Evolutionary conservation across 2,113 vertebrate species (phyloP).

Genomic region (Chlorocebus sabaeus): DNA sequence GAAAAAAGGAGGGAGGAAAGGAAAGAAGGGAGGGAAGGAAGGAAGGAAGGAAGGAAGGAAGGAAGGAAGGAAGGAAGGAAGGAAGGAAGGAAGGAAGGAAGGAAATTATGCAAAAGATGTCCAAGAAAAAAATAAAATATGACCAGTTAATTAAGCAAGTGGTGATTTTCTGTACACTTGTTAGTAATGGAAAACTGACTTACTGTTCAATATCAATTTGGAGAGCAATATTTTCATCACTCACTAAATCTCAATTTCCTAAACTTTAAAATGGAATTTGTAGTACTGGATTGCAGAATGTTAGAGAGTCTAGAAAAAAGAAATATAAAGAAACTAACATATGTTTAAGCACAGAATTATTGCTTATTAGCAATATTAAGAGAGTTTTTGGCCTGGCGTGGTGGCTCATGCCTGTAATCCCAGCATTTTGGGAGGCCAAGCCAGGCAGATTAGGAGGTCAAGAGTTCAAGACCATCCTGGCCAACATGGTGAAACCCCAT

Average conservation of each 20-base stretch:
- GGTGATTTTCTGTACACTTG: background rate
- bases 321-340: background rate
- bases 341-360: background rate
- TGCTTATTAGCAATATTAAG: background rate
- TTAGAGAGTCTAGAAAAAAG: background rate
- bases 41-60: accelerated
- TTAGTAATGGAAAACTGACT: background rate
- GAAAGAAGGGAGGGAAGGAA: background rate
- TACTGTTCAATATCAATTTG: background rate
- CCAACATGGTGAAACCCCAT: no score
- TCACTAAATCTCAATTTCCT: background rate
- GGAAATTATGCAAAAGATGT: background rate
- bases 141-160: background rate
- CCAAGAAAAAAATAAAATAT: background rate
- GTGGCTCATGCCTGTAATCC: no score
- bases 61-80: no score
- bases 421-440: no score
- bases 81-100: background rate
- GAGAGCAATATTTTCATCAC: background rate
- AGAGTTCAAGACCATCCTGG: no score
- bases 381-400: background rate
- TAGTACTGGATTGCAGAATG: background rate
- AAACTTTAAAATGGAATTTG: background rate
- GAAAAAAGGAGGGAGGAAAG: background rate
- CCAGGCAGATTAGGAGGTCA: no score